Percentiles rank a stretch among this genome's conserved stretches.
Conservation (phyloP, 2,113 vertebrate species). For the Zosterops japonicus region DNA sequence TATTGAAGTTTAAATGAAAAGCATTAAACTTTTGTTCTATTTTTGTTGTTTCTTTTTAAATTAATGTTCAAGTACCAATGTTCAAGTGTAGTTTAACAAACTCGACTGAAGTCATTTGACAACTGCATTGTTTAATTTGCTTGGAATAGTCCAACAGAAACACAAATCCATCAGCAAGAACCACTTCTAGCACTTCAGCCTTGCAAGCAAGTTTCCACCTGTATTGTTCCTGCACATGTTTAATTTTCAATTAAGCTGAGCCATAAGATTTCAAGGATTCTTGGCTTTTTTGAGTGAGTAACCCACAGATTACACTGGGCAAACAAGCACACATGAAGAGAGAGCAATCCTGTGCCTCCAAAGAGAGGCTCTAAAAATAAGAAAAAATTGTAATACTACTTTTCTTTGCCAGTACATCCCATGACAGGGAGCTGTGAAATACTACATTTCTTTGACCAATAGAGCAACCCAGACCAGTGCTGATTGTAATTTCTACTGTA, state of each 20-base stretch:
- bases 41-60: neutral
- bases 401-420: neutral
- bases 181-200: neutral
- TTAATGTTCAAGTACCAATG: neutral
- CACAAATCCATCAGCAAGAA: neutral
- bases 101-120: neutral
- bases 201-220: neutral
- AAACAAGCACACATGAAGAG: neutral
- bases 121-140: neutral
- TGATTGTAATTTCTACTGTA: neutral
- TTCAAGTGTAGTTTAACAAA: neutral
- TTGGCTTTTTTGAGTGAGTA: neutral
- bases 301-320: neutral
- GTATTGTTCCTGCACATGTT: neutral
- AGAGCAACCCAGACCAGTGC: neutral
- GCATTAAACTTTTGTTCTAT: neutral
- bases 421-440: neutral
- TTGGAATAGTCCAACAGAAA: neutral
- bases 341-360: neutral
- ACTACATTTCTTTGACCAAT: neutral
- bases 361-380: neutral
- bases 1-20: neutral
- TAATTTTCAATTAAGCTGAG: neutral
- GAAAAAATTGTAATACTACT: neutral
- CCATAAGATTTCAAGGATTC: neutral